phyloP scores from a whole-genome alignment of 2,888 invertebrate species.

The Priocnemis perturbator region DNA sequence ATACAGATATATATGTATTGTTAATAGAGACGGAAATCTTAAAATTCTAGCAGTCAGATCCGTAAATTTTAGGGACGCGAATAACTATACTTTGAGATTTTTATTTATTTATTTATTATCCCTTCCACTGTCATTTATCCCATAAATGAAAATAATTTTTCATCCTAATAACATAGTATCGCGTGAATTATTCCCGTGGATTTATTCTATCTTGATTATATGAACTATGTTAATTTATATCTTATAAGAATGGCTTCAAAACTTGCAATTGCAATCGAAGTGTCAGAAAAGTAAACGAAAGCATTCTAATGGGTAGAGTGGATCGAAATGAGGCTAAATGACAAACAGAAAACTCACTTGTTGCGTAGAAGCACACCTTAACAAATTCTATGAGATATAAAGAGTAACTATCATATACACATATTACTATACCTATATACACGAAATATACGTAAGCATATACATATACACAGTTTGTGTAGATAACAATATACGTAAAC shows the following conservation, averaged over 20 bases:
- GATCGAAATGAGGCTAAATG: conserved; percentile 36
- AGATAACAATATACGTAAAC: conserved; percentile 39
- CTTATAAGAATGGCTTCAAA: not conserved
- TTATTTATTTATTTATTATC: conserved; percentile 45
- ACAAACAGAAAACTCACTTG: conserved; percentile 54
- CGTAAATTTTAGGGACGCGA: too few species aligned
- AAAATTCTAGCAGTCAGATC: conserved; percentile 15
- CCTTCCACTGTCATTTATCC: not conserved
- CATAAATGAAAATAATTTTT: not conserved
- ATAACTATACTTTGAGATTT: conserved; percentile 16
- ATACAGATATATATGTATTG: conserved; percentile 22
- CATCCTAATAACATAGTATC: too few species aligned
- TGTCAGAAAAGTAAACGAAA: conserved; percentile 16
- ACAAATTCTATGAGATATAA: conserved; percentile 58
- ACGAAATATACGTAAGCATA: conserved; percentile 44
- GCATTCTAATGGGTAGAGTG: conserved; percentile 31
- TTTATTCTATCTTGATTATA: too few species aligned
- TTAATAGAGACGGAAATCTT: conserved; percentile 34
- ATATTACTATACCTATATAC: conserved; percentile 26
- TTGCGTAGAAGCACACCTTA: conserved; percentile 60
- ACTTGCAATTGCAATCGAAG: conserved; percentile 2
- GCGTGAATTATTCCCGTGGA: too few species aligned
- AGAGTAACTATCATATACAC: conserved; percentile 53
- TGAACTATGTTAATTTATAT: too few species aligned
- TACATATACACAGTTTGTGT: conserved; percentile 25